Evolutionary conservation across 2,888 invertebrate species (phyloP), one percentile per base, ranked within the genome.

Genomic region (Drosophila neotestacea): DNA sequence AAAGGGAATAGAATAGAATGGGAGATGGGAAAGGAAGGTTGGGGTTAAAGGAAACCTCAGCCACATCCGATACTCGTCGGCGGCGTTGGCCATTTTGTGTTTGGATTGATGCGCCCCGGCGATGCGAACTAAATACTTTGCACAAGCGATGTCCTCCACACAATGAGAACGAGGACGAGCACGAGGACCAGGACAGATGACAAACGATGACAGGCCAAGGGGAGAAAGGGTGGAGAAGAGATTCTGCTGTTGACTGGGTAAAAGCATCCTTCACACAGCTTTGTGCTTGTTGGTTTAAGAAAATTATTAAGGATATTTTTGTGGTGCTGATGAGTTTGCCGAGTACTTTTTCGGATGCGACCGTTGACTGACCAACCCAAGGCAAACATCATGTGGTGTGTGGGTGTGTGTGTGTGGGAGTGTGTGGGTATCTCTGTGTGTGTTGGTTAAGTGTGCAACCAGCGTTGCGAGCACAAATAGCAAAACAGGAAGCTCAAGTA

Each of bases 291-390:
- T 91, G 83, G 83, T 90, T 90, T 90, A 89, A 85, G 88, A 86
- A 91, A 87, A 88, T 88, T 90, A 91, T 90, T 90, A 90, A 90
- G 90, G 87, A 91, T 89, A 90, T 90, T 83, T 88, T 86, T 90
- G 90, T 90, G 90, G 88, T 86, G 79, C 81, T 90, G 88, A 90
- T 90, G 90, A 91, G 89, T 90, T 90, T 91, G 81, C 84, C 83
- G 81, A 87, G 84, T 74, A 82, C 76, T 86, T 79, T 87, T 75
- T 72, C 50, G 78, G 44, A 46, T 39, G 60, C 41, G 28, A 65
- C 30, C 62, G 63, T 65, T 68, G 80, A 79, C 66, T 67, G 62
- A 69, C 68, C 73, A 75, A 65, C 65, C 69, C 79, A 61, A 67
- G 64, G 66, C 70, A 77, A 77, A 77, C 70, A 72, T 60, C 66